A percentile compares a stretch with the other conserved stretches of the same genome.
Conservation (phyloP, 2,888 invertebrate genomes). For the Agrochola litura region DNA sequence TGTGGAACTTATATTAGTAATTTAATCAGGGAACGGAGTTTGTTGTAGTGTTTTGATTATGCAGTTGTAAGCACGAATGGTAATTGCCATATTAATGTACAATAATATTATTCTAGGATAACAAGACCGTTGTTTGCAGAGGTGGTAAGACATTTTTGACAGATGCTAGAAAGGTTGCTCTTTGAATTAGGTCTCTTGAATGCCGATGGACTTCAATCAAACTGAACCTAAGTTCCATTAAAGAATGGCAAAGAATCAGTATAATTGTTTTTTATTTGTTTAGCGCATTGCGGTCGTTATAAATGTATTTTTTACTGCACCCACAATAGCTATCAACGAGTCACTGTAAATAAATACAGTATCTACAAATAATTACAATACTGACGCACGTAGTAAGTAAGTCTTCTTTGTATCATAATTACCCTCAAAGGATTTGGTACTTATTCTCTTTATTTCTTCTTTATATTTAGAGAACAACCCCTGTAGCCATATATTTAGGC, state of each 20-base stretch:
- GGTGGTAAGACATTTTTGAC: background rate
- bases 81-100: constrained; percentile 1
- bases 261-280: background rate
- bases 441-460: constrained; percentile 39
- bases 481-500: constrained; percentile 36
- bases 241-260: background rate
- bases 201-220: background rate
- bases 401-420: constrained; percentile 29
- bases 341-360: background rate
- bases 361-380: background rate
- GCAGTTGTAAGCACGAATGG: background rate
- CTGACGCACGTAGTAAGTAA: background rate
- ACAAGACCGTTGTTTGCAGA: background rate
- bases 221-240: background rate
- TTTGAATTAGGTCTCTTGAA: background rate
- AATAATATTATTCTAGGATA: background rate
- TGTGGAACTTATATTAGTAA: background rate
- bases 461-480: constrained; percentile 33
- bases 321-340: background rate
- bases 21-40: background rate
- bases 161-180: background rate
- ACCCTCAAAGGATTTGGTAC: constrained; percentile 36
- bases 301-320: background rate
- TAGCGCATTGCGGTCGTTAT: background rate
- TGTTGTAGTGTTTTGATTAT: constrained; percentile 11